Base-by-base conservation (phyloP, 2,888 invertebrate species). In the Stegophylla sp. region DNA sequence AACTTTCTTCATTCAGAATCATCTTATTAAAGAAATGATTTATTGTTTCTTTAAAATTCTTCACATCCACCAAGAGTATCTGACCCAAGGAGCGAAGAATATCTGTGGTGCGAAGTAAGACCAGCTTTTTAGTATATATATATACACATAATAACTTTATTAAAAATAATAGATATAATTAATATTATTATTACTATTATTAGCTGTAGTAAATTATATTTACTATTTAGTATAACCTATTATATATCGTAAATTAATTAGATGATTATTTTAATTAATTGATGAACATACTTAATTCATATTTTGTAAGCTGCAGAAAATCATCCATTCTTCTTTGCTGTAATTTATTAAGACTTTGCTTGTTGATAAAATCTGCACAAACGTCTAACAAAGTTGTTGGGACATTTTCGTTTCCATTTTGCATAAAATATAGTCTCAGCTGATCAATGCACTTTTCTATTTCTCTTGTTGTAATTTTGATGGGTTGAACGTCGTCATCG, bases 381-480 rank as follows among this genome's bases (percentile, higher is more conserved):
- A 53, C 53, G 9, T 53, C 53, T 20, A 53, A n/a, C 53, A 5
- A 53, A 23, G 26, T 26, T 77, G 75, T 74, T 26, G 53, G 51
- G 51, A 51, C 5, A 51, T 51, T 51, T 51, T 17, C 15, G 15
- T 51, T 51, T 51, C 17, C 15, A 53, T 53, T 53, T 53, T 53
- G 53, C 53, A 20, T 53, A n/a, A 53, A 53, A 53, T 5, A 53
- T 48, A 34, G 34, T 53, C 41, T 66, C 20, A 43, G 43, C 64
- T 43, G 64, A 64, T 64, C 41, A 64, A 43, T 43, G 64, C 64
- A 64, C 20, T 64, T 20, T 64, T 64, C 43, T 64, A 43, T 20
- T 64, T 64, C 64, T 64, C 64, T 64, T 64, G 41, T 64, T 12
- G 64, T 64, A 64, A 64, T 64, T 64, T 43, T 64, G 1, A 64